Percentiles rank a stretch among this genome's conserved stretches.
Conservation (phyloP, 2,888 invertebrate genomes). For the Rhamnusium bicolor region DNA sequence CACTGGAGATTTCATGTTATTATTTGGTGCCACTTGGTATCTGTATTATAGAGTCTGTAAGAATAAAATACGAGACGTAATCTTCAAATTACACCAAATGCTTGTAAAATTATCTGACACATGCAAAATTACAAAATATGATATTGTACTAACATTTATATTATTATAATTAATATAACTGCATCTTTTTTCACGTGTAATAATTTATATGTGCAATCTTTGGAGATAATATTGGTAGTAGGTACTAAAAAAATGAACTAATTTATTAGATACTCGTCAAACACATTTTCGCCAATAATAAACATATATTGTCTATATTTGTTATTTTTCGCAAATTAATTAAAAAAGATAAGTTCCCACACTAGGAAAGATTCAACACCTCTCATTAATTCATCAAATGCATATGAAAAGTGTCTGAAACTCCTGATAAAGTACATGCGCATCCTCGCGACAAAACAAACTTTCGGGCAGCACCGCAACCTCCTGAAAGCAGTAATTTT, state of each 20-base stretch:
- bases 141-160: too few species aligned
- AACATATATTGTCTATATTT: neutral
- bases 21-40: too few species aligned
- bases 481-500: slow-evolving; percentile 16
- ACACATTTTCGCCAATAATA: neutral
- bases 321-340: neutral
- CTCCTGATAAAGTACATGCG: slow-evolving; percentile 1
- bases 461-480: slow-evolving; percentile 3
- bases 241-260: neutral
- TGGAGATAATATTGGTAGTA: too few species aligned
- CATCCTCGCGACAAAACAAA: neutral
- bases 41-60: too few species aligned
- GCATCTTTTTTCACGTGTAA: too few species aligned
- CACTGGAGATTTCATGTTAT: too few species aligned
- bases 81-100: too few species aligned
- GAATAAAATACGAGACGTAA: too few species aligned
- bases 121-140: too few species aligned
- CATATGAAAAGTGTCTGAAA: neutral
- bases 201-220: too few species aligned
- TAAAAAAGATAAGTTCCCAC: neutral
- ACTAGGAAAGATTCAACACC: neutral
- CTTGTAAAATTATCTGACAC: too few species aligned
- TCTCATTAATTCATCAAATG: neutral
- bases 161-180: too few species aligned
- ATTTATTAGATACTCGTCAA: neutral